phyloP scores from a whole-genome alignment of 2,888 invertebrate species.

The Xylota sylvarum region DNA sequence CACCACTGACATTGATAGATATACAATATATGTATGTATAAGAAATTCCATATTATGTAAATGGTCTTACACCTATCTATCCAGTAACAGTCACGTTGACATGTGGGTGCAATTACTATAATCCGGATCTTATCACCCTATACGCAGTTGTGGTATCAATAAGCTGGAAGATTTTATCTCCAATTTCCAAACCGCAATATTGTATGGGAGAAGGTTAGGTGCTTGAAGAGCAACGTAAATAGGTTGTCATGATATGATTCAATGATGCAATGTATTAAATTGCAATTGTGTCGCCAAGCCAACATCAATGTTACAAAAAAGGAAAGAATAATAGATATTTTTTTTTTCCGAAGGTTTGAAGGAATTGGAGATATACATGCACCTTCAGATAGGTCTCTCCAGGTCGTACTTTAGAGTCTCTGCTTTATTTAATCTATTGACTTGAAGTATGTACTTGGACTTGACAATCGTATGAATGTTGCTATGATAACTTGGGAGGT shows the following conservation, averaged over 20 bases:
- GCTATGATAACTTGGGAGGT: too few species aligned
- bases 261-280: not conserved
- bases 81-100: slow-evolving; percentile 22
- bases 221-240: slow-evolving; percentile 10
- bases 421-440: too few species aligned
- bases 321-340: not conserved
- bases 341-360: too few species aligned
- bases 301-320: not conserved
- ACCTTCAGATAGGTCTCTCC: too few species aligned
- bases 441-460: too few species aligned
- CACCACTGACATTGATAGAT: too few species aligned
- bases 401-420: too few species aligned
- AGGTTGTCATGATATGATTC: not conserved
- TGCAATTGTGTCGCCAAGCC: not conserved
- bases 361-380: too few species aligned
- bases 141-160: not conserved
- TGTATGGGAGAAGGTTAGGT: slow-evolving; percentile 22
- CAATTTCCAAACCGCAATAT: slow-evolving; percentile 13
- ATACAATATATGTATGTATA: not conserved
- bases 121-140: not conserved
- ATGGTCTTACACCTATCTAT: not conserved
- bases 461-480: too few species aligned
- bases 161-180: not conserved
- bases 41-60: too few species aligned
- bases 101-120: slow-evolving; percentile 26